phyloP scores from a whole-genome alignment of 1,140 invertebrate species.

The Sitodiplosis mosellana region DNA sequence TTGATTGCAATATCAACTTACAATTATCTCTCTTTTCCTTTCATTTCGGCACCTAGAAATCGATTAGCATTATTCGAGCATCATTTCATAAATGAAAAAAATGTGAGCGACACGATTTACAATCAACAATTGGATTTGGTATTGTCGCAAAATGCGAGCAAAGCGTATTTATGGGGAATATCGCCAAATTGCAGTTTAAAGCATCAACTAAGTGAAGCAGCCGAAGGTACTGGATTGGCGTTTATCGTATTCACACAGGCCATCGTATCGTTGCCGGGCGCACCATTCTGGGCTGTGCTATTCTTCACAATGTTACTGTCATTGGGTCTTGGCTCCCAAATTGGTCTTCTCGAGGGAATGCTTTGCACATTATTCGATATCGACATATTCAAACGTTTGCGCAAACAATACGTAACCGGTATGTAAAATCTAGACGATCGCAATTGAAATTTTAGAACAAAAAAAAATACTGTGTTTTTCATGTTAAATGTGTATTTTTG shows the following conservation, averaged over 20 bases:
- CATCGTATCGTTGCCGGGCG: slow-evolving; percentile 72
- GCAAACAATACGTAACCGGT: slow-evolving; percentile 76
- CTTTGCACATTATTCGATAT: slow-evolving; percentile 85
- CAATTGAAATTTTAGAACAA: neutral
- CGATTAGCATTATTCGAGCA: too few relatives aligned
- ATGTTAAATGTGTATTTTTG: neutral
- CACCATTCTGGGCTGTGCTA: slow-evolving; percentile 81
- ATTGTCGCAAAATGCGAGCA: too few relatives aligned
- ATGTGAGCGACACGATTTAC: too few relatives aligned
- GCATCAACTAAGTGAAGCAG: slow-evolving; percentile 37
- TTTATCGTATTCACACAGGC: slow-evolving; percentile 87
- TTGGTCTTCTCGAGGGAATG: slow-evolving; percentile 83
- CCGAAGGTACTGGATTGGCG: slow-evolving; percentile 81
- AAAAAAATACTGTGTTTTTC: neutral
- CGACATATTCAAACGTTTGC: slow-evolving; percentile 68
- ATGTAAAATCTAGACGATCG: slow-evolving; percentile 8
- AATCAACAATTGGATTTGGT: too few relatives aligned
- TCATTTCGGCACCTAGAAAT: too few relatives aligned
- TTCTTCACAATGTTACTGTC: slow-evolving; percentile 87
- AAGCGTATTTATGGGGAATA: too few relatives aligned
- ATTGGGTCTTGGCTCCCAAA: slow-evolving; percentile 77
- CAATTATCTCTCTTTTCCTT: slow-evolving; percentile 3
- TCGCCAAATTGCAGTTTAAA: neutral
- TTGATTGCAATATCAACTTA: too few relatives aligned
- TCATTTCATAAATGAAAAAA: too few relatives aligned